Conservation (phyloP, 2,797 vertebrate species). For the Pygocentrus nattereri region DNA sequence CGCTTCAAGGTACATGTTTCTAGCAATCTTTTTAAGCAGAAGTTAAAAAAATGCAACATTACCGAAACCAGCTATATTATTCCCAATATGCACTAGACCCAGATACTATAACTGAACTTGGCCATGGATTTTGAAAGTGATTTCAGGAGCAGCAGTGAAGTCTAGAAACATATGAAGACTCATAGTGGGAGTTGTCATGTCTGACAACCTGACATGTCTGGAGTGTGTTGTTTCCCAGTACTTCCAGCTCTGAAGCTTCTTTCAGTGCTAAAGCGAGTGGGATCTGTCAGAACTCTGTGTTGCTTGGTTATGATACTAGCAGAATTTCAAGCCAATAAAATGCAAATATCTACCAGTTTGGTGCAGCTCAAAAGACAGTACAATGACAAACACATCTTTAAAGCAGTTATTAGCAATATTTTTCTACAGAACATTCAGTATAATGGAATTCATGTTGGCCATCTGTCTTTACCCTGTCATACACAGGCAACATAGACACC, state of each 20-base stretch:
- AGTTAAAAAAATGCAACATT: neutral
- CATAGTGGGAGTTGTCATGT: neutral
- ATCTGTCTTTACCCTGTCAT: neutral
- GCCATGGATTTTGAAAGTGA: neutral
- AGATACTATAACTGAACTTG: neutral
- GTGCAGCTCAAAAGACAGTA: neutral
- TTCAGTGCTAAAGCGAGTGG: neutral
- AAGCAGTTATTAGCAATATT: neutral
- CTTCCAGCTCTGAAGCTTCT: neutral
- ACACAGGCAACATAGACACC: neutral
- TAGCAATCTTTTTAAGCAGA: neutral
- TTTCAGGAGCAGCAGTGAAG: neutral
- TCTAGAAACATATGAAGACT: neutral
- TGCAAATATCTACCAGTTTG: neutral
- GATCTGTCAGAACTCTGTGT: neutral
- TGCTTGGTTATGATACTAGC: neutral
- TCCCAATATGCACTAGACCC: neutral
- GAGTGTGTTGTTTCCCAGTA: neutral
- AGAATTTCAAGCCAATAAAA: neutral
- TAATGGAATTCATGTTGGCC: neutral
- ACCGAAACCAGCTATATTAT: neutral
- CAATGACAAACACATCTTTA: too few species aligned
- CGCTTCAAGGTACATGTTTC: neutral
- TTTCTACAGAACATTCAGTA: neutral
- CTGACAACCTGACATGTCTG: neutral